Percentiles rank a stretch among this genome's conserved stretches.
phyloP scores from a whole-genome alignment of 64 coral and sea anemone genomes.

The Exaiptasia diaphana region DNA sequence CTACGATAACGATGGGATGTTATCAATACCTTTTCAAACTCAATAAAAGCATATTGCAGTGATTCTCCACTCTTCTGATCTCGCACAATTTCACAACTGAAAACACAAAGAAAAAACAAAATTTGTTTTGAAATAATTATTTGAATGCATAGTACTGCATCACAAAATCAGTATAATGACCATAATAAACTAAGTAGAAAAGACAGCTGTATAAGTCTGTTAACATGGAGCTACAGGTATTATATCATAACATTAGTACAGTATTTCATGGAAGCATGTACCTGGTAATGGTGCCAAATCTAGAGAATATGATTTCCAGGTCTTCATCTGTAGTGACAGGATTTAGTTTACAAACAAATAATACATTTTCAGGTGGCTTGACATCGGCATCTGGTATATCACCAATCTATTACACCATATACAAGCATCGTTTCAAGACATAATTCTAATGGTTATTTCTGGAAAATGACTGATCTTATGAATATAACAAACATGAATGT shows the following conservation, averaged over 20 bases:
- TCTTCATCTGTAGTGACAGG: conserved; percentile 96
- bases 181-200: neutral
- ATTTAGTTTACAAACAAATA: conserved; percentile 98
- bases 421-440: too few relatives aligned
- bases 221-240: too few relatives aligned
- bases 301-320: conserved; percentile 92
- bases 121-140: neutral
- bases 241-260: too few relatives aligned
- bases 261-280: neutral
- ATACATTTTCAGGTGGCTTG: conserved; percentile 90
- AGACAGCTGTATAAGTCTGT: too few relatives aligned
- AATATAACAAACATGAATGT: conserved; percentile 37
- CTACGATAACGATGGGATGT: too few relatives aligned
- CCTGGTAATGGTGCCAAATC: conserved; percentile 94
- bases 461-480: neutral
- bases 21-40: conserved; percentile 99
- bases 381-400: conserved; percentile 93
- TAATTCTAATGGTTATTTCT: neutral
- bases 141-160: neutral
- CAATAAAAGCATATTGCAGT: conserved; percentile 96
- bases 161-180: neutral
- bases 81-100: conserved; percentile 89
- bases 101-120: conserved; percentile 4
- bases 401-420: conserved; percentile 89
- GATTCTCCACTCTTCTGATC: conserved; percentile 83